Conservation (phyloP, 2,797 vertebrate species). For the Myripristis jacobus region DNA sequence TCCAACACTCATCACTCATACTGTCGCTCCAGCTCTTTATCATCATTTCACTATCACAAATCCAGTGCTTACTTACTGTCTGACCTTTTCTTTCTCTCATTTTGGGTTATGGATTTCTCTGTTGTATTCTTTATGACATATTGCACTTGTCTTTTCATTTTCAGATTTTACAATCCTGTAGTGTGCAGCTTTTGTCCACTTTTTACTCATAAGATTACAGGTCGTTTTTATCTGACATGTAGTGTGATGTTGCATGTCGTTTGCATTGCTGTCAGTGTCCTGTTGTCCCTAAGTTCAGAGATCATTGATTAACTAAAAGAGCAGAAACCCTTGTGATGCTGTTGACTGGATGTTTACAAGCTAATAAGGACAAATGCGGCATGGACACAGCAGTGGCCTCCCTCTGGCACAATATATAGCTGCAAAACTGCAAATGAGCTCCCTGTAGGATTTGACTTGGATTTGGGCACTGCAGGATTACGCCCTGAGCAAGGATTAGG, state of each 20-base stretch:
- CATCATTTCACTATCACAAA: conserved; percentile 22
- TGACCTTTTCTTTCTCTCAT: conserved; percentile 14
- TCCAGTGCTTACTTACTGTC: conserved; percentile 25
- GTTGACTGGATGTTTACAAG: conserved; percentile 53
- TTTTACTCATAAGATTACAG: conserved; percentile 4
- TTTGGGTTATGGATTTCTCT: no score
- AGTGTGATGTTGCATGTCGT: not conserved
- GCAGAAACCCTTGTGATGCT: conserved; percentile 13
- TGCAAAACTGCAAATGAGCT: conserved; percentile 65
- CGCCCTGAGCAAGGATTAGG: conserved; percentile 83
- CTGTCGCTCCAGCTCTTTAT: conserved; percentile 39
- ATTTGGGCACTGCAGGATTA: conserved; percentile 86
- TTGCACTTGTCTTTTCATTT: not conserved
- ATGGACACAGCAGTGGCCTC: conserved; percentile 64
- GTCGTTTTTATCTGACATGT: not conserved
- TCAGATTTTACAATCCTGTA: not conserved
- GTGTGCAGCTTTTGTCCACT: not conserved
- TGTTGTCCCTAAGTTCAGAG: not conserved
- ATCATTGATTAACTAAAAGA: conserved; percentile 1
- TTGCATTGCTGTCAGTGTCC: not conserved
- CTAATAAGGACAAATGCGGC: conserved; percentile 56
- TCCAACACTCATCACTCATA: conserved; percentile 1
- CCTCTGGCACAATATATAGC: conserved; percentile 44
- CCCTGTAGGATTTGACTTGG: conserved; percentile 68
- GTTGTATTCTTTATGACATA: no score